Percentiles rank a stretch among this genome's conserved stretches.
phyloP scores from a whole-genome alignment of 2,888 invertebrate species.

The Bunonema sp. region DNA sequence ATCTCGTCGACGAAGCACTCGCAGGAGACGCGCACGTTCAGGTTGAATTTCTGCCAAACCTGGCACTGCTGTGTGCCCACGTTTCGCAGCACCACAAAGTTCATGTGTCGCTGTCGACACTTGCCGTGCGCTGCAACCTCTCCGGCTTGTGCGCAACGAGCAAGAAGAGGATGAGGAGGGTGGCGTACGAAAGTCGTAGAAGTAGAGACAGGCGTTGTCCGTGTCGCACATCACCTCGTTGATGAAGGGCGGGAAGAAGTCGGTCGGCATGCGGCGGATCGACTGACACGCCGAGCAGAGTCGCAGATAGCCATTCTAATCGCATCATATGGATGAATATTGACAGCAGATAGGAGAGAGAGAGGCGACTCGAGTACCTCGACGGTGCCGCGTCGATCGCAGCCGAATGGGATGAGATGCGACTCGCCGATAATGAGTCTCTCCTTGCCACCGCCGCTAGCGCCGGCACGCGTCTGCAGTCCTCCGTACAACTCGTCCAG shows the following conservation, averaged over 20 bases:
- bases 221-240: slow-evolving; percentile 44
- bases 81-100: slow-evolving; percentile 42
- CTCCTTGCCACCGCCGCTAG: neutral
- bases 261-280: slow-evolving; percentile 39
- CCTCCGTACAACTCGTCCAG: slow-evolving; percentile 25
- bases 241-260: slow-evolving; percentile 45
- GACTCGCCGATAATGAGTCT: slow-evolving; percentile 25
- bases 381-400: slow-evolving; percentile 39
- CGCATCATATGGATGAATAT: no score
- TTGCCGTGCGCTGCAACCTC: slow-evolving; percentile 41
- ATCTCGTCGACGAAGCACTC: slow-evolving; percentile 45
- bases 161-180: neutral
- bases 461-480: slow-evolving; percentile 2
- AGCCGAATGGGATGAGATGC: slow-evolving; percentile 42
- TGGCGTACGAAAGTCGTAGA: slow-evolving; percentile 37
- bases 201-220: slow-evolving; percentile 44
- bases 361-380: no score
- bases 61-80: slow-evolving; percentile 41
- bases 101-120: slow-evolving; percentile 45
- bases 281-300: slow-evolving; percentile 42
- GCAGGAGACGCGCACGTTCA: slow-evolving; percentile 43
- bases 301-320: slow-evolving; percentile 42
- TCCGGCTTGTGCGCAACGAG: neutral
- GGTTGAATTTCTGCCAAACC: slow-evolving; percentile 43
- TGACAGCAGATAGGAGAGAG: no score